A percentile compares a stretch with the other conserved stretches of the same genome.
phyloP scores from a whole-genome alignment of 2,797 vertebrate genomes.

The Chiroxiphia lanceolata region DNA sequence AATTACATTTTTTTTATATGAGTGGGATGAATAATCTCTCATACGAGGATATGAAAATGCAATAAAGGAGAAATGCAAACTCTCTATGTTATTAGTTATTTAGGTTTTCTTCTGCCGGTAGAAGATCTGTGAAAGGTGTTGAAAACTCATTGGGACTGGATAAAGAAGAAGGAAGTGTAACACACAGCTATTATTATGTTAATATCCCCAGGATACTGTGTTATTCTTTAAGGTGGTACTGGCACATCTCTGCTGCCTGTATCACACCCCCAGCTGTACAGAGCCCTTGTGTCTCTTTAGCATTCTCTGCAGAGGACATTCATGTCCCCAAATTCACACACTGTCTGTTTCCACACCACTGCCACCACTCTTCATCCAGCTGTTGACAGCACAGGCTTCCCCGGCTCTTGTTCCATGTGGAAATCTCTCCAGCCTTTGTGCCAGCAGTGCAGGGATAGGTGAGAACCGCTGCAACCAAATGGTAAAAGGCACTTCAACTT shows the following conservation, averaged over 20 bases:
- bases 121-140: background rate
- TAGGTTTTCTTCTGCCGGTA: background rate
- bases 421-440: background rate
- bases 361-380: background rate
- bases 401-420: rapidly evolving
- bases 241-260: background rate
- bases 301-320: background rate
- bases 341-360: background rate
- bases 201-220: background rate
- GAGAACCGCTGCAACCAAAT: background rate
- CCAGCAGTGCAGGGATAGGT: background rate
- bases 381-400: background rate
- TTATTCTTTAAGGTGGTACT: background rate
- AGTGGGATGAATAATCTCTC: background rate
- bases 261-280: background rate
- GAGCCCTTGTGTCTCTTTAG: background rate
- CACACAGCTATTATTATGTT: background rate
- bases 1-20: rapidly evolving
- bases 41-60: background rate
- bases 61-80: background rate
- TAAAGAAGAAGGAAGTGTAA: background rate
- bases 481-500: background rate
- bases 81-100: background rate
- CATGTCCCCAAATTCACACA: background rate
- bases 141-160: background rate